Base-by-base conservation (phyloP, 2,888 invertebrate genomes). In the Lysandra coridon region DNA sequence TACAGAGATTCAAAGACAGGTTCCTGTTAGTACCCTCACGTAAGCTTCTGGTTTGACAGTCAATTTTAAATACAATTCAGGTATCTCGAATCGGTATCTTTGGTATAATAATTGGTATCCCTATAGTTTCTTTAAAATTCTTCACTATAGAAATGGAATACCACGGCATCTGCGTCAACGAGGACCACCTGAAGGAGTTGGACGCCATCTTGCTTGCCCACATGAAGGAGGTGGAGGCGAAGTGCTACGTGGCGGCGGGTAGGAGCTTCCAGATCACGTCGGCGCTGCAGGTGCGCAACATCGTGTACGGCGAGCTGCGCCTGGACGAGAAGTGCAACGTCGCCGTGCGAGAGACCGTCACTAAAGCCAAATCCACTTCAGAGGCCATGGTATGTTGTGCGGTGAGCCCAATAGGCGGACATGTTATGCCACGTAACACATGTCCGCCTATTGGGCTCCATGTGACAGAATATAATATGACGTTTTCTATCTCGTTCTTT, bases 231-330 rank as follows among this genome's bases (percentile, higher is more conserved):
- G 86, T 90, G 12, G 93, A 95, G 84, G 86, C 83, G 73, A 87
- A 87, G 80, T 94, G 95, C 81, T 85, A 92, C 85, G 82, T 82
- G 75, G 89, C 89, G 0, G 93, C 92, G 1, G 95, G 94, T 1
- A 88, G 87, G 79, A 82, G 80, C 2, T 94, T 95, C 83, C 92
- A 91, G 83, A 85, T 95, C 2, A 92, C 88, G 82, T 95, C 95
- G 0, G 81, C 91, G 1, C 80, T 85, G 81, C 95, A 95, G 84
- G 89, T 95, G 69, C 86, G 94, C 1, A 83, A 86, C 3, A 87
- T 95, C 40, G 81, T 95, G 40, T 95, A 93, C 83, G 94, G 93
- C 33, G 92, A 95, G 81, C 84, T 95, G 80, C 86, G 90, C 80
- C 86, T 95, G 17, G 94, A 95, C 82, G 82, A 85, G 12, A 88